Percentiles rank a stretch among this genome's conserved stretches.
Evolutionary conservation across 2,797 vertebrate species (phyloP).

Genomic region (Ceryle rudis): DNA sequence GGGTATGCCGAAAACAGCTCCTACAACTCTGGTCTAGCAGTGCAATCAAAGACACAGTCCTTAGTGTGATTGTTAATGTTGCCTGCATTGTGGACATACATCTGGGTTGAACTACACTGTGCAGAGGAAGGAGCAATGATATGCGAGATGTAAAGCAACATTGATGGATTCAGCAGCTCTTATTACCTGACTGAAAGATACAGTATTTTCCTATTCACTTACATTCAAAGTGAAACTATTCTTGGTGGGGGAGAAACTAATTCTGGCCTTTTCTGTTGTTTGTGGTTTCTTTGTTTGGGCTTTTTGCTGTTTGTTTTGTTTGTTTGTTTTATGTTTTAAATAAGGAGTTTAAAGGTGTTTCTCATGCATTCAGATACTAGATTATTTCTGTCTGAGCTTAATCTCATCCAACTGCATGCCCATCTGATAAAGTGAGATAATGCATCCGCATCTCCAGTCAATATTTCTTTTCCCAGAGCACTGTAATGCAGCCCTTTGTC

Average conservation of each 20-base stretch:
- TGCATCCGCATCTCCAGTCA: not conserved
- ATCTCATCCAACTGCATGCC: not conserved
- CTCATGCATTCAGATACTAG: not conserved
- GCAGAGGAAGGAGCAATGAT: not conserved
- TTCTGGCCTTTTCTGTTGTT: not conserved
- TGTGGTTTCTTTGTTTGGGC: too few relatives aligned
- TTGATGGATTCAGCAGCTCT: not conserved
- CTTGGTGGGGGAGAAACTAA: not conserved
- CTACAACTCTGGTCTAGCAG: not conserved
- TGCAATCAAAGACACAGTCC: not conserved
- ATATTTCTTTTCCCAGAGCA: not conserved
- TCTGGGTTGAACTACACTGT: too few relatives aligned
- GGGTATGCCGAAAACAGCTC: not conserved
- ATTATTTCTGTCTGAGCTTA: not conserved
- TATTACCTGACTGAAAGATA: not conserved
- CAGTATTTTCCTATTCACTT: not conserved
- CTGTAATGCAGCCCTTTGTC: not conserved
- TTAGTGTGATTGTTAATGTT: fast-evolving
- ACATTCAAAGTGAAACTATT: not conserved
- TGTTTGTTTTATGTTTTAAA: not conserved
- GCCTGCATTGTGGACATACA: fast-evolving
- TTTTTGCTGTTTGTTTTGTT: too few relatives aligned
- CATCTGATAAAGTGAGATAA: not conserved
- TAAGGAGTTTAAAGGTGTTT: not conserved
- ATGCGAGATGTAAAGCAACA: not conserved